These are phyloP conservation scores for Platichthys flesus DNA, from an alignment of 2,113 vertebrate genomes.

Conservation along the genomic window DNA sequence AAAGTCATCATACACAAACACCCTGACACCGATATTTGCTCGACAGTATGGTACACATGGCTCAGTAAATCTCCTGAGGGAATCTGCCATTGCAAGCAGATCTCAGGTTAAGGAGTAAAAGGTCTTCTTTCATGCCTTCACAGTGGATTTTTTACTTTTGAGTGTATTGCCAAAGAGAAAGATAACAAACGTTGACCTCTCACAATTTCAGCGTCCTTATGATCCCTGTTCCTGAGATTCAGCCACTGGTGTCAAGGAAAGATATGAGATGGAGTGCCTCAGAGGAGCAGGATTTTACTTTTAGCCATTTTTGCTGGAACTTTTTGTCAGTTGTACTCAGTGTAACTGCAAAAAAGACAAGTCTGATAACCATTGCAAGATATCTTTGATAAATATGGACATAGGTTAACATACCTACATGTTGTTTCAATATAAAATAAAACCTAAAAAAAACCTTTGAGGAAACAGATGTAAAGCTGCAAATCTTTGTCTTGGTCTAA, in stretches of 20 bases:
- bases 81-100: slow-evolving; percentile 17
- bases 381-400: background rate
- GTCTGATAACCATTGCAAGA: background rate
- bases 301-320: slow-evolving; percentile 1
- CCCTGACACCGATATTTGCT: slow-evolving; percentile 44
- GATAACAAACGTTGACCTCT: slow-evolving; percentile 37
- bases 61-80: slow-evolving; percentile 17
- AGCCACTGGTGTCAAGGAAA: slow-evolving; percentile 24
- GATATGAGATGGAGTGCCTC: slow-evolving; percentile 21
- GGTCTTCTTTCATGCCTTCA: slow-evolving; percentile 22
- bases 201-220: slow-evolving; percentile 41
- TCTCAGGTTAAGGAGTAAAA: slow-evolving; percentile 29
- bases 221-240: slow-evolving; percentile 46
- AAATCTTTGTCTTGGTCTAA: slow-evolving; percentile 22
- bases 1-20: slow-evolving; percentile 44
- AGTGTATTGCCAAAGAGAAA: slow-evolving; percentile 28
- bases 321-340: background rate
- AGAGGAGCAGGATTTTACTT: slow-evolving; percentile 5
- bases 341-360: background rate
- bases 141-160: slow-evolving; percentile 35
- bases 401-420: slow-evolving; percentile 5
- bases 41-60: slow-evolving; percentile 20
- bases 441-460: background rate
- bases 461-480: slow-evolving; percentile 24
- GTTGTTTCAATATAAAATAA: slow-evolving; percentile 9